Conservation (phyloP, 2,888 invertebrate genomes). For the Acanthoscelides obtectus region DNA sequence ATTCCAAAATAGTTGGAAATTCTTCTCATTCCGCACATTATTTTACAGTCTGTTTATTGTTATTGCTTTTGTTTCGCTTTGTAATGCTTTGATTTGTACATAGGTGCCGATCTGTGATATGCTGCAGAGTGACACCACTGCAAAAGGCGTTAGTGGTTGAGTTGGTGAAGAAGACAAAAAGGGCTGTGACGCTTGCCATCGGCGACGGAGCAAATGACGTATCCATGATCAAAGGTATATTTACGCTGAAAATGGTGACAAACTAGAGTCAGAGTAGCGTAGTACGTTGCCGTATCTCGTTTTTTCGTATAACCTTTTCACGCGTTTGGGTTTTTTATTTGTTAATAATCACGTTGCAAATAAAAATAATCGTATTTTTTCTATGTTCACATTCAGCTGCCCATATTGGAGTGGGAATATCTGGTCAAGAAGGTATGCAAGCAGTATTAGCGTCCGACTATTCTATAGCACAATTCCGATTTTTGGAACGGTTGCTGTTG, state of each 20-base stretch:
- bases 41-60: too few species aligned
- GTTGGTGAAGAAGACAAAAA: conserved; percentile 90
- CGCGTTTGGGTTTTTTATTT: too few species aligned
- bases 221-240: conserved; percentile 99
- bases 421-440: conserved; percentile 97
- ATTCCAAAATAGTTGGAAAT: too few species aligned
- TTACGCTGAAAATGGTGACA: conserved; percentile 97
- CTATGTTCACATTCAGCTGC: conserved; percentile 78
- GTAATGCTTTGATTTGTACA: conserved; percentile 44
- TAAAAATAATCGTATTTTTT: too few species aligned
- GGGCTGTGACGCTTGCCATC: conserved; percentile 95
- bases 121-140: conserved; percentile 95
- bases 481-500: conserved; percentile 86
- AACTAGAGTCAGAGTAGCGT: too few species aligned
- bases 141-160: conserved; percentile 99
- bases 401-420: conserved; percentile 98
- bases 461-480: conserved; percentile 95
- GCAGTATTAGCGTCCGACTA: conserved; percentile 98
- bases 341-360: too few species aligned
- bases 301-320: too few species aligned
- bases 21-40: too few species aligned
- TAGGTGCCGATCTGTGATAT: conserved; percentile 90
- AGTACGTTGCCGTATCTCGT: too few species aligned
- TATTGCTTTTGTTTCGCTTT: neutral
- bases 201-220: conserved; percentile 99